Conservation (phyloP, 2,797 vertebrate genomes). For the Limnodromus scolopaceus region DNA sequence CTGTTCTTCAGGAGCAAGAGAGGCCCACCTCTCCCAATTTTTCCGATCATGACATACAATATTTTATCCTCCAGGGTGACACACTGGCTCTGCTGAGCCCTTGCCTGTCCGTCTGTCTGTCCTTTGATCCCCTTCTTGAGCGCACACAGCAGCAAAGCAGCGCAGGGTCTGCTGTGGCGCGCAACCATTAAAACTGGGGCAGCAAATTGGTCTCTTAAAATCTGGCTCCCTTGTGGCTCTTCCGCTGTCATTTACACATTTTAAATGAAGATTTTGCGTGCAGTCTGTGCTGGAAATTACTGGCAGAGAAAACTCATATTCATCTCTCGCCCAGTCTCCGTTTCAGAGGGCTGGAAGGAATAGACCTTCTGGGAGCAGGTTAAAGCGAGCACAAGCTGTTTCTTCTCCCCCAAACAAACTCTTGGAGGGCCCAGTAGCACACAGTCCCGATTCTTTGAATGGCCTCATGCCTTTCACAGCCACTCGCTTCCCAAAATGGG, state of each 20-base stretch:
- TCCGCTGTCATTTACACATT: slow-evolving; percentile 53
- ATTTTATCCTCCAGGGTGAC: slow-evolving; percentile 50
- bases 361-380: slow-evolving; percentile 48
- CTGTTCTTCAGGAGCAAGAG: neutral
- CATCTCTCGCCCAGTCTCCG: neutral
- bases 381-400: slow-evolving; percentile 36
- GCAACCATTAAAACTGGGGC: slow-evolving; percentile 9
- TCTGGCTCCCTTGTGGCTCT: slow-evolving; percentile 54
- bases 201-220: slow-evolving; percentile 52
- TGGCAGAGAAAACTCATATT: slow-evolving; percentile 53
- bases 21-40: slow-evolving; percentile 6
- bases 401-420: slow-evolving; percentile 49
- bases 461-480: slow-evolving; percentile 45
- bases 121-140: neutral
- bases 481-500: slow-evolving; percentile 19
- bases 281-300: slow-evolving; percentile 58
- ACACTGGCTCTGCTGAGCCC: neutral
- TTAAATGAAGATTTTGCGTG: slow-evolving; percentile 72
- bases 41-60: neutral
- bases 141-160: neutral
- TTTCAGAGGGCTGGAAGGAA: slow-evolving; percentile 57
- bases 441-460: slow-evolving; percentile 36
- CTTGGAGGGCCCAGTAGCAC: slow-evolving; percentile 54
- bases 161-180: neutral
- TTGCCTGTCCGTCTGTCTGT: neutral